Conservation (phyloP, 2,888 invertebrate species). For the Willowsia nigromaculata region DNA sequence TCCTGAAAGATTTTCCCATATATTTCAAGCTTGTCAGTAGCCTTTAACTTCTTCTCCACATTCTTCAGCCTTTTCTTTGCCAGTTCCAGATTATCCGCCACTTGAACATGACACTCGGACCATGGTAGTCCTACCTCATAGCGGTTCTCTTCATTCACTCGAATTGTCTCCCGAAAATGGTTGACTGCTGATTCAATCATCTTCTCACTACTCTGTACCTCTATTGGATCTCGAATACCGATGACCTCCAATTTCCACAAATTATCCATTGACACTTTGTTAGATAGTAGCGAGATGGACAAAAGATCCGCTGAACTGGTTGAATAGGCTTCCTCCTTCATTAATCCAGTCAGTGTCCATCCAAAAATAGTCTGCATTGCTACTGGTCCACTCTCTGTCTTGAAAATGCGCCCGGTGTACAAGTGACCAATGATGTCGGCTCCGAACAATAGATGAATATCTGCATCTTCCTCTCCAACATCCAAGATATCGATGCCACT, state of each 20-base stretch:
- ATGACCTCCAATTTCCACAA: constrained; percentile 68
- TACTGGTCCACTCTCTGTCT: constrained; percentile 51
- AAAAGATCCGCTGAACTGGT: background rate
- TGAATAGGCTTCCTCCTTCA: background rate
- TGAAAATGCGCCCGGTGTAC: constrained; percentile 51
- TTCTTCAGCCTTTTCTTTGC: constrained; percentile 42
- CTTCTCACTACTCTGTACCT: background rate
- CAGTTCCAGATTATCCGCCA: constrained; percentile 54
- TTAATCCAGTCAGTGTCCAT: background rate
- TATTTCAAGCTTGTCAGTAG: background rate
- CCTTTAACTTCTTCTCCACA: constrained; percentile 9
- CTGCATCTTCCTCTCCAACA: background rate
- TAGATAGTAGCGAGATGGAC: background rate
- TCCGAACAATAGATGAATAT: constrained; percentile 70
- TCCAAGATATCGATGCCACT: constrained; percentile 17
- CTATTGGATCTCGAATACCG: constrained; percentile 56
- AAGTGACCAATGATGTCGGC: constrained; percentile 49
- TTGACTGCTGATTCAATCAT: constrained; percentile 23
- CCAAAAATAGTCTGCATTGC: constrained; percentile 69
- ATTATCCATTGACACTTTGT: background rate
- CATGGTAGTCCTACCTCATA: constrained; percentile 64
- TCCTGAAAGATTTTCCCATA: constrained; percentile 55
- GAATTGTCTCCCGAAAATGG: constrained; percentile 42
- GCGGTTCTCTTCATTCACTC: constrained; percentile 33
- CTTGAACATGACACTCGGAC: background rate